Evolutionary conservation across 2,888 invertebrate genomes (phyloP).

Genomic region (Protophormia terraenovae): DNA sequence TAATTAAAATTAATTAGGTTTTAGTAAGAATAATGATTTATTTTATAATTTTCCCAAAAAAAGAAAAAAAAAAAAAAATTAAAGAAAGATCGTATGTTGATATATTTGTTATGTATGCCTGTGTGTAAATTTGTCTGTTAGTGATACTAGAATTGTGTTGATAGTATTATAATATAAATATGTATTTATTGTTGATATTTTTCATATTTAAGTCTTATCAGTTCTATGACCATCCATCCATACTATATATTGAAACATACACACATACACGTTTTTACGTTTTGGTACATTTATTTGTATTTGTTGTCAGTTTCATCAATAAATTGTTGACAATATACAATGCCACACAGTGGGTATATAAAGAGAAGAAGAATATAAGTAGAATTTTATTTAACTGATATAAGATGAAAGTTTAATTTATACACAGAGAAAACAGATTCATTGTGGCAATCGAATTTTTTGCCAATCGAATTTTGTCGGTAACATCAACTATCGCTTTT

Average conservation of each 20-base stretch:
- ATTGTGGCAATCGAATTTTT: no score
- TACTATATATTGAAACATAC: slow-evolving; percentile 9
- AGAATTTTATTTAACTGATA: no score
- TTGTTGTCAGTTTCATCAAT: slow-evolving; percentile 60
- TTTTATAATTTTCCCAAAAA: slow-evolving; percentile 12
- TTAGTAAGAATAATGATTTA: no score
- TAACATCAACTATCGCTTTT: no score
- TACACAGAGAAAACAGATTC: no score
- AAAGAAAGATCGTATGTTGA: slow-evolving; percentile 25
- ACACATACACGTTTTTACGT: slow-evolving; percentile 1
- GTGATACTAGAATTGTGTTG: slow-evolving; percentile 56
- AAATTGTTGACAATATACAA: slow-evolving; percentile 61
- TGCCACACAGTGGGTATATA: slow-evolving; percentile 38
- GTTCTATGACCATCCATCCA: slow-evolving; percentile 59
- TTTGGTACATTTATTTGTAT: neutral
- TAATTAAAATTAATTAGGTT: no score
- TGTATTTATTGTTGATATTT: slow-evolving; percentile 56
- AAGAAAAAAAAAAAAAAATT: slow-evolving; percentile 20
- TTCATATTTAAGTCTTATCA: slow-evolving; percentile 63
- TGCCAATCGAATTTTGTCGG: no score
- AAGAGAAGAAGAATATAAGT: neutral
- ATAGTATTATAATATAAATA: slow-evolving; percentile 38
- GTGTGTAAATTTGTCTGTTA: slow-evolving; percentile 5
- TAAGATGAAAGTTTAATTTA: no score
- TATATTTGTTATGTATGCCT: neutral